Conservation (phyloP, 2,797 vertebrate species). For the Scyliorhinus canicula region DNA sequence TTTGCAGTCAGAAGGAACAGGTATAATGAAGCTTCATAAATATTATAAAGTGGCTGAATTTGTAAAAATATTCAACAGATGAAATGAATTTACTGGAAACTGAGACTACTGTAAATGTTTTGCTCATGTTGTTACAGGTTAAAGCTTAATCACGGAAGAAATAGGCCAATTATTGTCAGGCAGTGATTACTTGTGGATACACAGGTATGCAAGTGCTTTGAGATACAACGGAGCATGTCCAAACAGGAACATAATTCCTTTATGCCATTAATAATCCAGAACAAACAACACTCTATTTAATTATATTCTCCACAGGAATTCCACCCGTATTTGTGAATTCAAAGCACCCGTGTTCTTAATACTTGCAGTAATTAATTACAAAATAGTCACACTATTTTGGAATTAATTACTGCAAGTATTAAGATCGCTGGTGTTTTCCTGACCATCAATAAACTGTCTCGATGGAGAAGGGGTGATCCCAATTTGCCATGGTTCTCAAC, state of each 20-base stretch:
- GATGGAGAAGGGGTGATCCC: background rate
- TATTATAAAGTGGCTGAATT: background rate
- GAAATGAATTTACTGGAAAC: background rate
- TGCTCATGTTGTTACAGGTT: background rate
- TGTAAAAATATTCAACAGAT: background rate
- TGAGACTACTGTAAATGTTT: background rate
- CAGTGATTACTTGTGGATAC: background rate
- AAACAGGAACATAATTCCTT: background rate
- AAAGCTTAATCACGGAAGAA: background rate
- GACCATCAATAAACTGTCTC: background rate
- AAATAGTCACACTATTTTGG: background rate
- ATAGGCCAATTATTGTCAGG: background rate
- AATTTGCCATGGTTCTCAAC: background rate
- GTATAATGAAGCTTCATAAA: background rate
- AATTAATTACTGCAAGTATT: conserved; percentile 11
- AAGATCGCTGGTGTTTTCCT: background rate
- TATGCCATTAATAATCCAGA: background rate
- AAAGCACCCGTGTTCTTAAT: no score
- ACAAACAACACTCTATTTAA: background rate
- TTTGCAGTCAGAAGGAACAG: background rate
- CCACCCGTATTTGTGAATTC: background rate
- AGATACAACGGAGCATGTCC: background rate
- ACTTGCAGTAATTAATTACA: no score
- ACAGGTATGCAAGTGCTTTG: background rate
- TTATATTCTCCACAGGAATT: background rate